Evolutionary conservation across 64 coral and sea anemone genomes (phyloP), one percentile per base, ranked within the genome.

Genomic region (Montipora sp.): DNA sequence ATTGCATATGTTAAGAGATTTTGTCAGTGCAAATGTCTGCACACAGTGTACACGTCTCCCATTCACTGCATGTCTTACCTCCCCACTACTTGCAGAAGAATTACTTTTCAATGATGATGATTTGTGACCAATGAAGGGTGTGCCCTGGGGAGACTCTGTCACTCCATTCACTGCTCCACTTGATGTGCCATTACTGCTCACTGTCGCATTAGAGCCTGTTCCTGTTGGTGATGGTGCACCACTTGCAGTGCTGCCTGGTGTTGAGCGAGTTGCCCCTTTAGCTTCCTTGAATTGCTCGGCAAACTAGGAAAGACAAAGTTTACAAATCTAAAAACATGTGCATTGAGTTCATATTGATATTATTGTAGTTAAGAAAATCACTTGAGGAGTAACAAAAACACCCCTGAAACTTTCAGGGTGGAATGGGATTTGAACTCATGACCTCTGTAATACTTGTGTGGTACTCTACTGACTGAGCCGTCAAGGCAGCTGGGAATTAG

Each of bases 261-360:
- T 58, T 57, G 53, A 57, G 73, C 68, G 68, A 19, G 89, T 91
- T 19, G 89, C 78, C 2, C 89, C 90, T 71, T 95, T 96, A 46
- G 98, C 98, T 77, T 99, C 92, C 70, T 84, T 73, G 45, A 99
- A 99, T 87, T 89, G 92, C 48, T 96, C 94, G 89, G 94, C 92
- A 94, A 99, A 99, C 98, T 99, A 57, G 90, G 80, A 7, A 77
- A 20, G 3, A 59, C 8, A 77, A 43, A 18, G 3, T 12, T 1
- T 14, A 55, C 6, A 55, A 55, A 55, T 10, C 51, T 55, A 10
- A 55, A 55, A 55, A 55, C 51, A 55, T 55, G 10, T 5, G 51
- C 51, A 55, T 3, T 2, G 36, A 36, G 36, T 36, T 36, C 36
- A 36, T 36, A 36, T 2, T 36, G 36, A 36, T 36, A 36, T 36